Base-by-base conservation (phyloP, 1,140 invertebrate genomes). In the Goniozus legneri region DNA sequence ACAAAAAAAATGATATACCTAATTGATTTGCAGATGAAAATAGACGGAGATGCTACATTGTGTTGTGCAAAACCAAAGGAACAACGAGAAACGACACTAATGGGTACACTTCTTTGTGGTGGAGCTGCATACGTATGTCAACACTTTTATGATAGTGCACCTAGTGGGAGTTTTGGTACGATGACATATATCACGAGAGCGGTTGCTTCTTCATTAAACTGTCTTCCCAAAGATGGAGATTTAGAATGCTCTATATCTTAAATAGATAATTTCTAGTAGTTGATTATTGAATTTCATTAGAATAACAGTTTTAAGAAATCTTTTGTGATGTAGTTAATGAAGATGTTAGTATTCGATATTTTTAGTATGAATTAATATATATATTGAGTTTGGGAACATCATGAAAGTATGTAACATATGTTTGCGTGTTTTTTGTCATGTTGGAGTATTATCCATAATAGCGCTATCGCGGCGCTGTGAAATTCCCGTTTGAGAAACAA, bases 101-200 rank as follows among this genome's bases (percentile, higher is more conserved):
- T 76, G 32, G 86, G 87, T 27, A 82, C 80, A 52, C 70, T 90
- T 13, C 73, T 91, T 2, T 97, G 95, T 67, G 90, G 90, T 24
- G 95, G 95, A 24, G 91, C 93, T 30, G 92, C 90, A 0, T 92
- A 89, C 49, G 92, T 99, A 49, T 98, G 96, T 73, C 90, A 93
- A 73, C 92, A 97, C 75, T 91, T 99, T 65, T 99, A 98, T 72
- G 97, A 99, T 71, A 92, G 88, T 69, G 96, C 97, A 14, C 97
- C 97, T 3, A 97, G 93, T 71, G 97, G 97, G 32, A 87, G 87
- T 64, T 98, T 85, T 75, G 97, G 97, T 44, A 98, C 96, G 13
- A 97, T 98, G 92, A 96, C 94, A 1, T 99, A 98, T 63, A 83
- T 99, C 59, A 91, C 93, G 20, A 83, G 92, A 61, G 90, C 94